Percentiles rank a stretch among this genome's conserved stretches.
Evolutionary conservation across 1,140 invertebrate species (phyloP).

Genomic region (Coelopa frigida): DNA sequence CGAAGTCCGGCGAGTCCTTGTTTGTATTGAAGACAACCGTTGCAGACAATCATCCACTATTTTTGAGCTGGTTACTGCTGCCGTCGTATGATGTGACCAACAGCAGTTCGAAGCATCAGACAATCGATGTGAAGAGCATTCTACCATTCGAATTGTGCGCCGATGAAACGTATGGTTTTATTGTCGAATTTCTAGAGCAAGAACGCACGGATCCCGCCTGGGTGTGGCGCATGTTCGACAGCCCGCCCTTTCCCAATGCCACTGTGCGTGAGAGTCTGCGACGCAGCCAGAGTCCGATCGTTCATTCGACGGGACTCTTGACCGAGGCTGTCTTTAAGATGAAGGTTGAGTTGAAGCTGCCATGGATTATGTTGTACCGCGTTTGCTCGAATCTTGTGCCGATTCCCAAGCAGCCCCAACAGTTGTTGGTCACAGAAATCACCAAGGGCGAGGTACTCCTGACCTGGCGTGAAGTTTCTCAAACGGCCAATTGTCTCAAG

Average conservation of each 20-base stretch:
- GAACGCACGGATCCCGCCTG: conserved; percentile 29
- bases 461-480: conserved; percentile 28
- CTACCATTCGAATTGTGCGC: conserved; percentile 1
- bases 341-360: conserved; percentile 12
- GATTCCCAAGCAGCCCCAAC: conserved; percentile 21
- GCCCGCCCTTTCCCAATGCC: conserved; percentile 34
- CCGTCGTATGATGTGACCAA: neutral
- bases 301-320: conserved; percentile 23
- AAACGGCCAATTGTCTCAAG: conserved; percentile 29
- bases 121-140: neutral
- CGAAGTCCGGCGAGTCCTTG: neutral
- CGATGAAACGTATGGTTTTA: conserved; percentile 23
- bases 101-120: neutral
- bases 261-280: conserved; percentile 30
- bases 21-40: conserved; percentile 9
- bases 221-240: conserved; percentile 26
- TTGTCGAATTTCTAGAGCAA: conserved; percentile 43
- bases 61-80: conserved; percentile 12
- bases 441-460: conserved; percentile 34
- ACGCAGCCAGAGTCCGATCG: conserved; percentile 22
- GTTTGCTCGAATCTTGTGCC: conserved; percentile 31
- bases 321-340: neutral
- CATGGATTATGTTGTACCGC: conserved; percentile 33
- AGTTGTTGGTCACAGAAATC: conserved; percentile 24
- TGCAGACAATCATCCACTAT: neutral